These are phyloP conservation scores for Hirtodrosophila histrioides DNA, from an alignment of 2,888 invertebrate genomes.

Conservation along the genomic window DNA sequence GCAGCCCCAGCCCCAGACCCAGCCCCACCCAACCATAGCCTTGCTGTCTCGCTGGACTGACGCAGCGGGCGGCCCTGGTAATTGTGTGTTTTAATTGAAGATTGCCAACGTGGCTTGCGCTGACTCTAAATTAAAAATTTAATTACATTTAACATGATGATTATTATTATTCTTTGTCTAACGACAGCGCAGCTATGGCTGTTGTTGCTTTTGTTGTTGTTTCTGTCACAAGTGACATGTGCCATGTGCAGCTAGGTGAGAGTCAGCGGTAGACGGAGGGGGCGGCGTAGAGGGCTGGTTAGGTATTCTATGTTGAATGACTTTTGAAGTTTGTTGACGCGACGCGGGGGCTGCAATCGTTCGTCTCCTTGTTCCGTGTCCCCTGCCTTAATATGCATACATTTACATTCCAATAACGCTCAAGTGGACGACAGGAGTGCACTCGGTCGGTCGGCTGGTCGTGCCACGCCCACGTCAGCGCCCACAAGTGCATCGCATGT, in stretches of 20 bases:
- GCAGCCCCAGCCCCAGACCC: neutral
- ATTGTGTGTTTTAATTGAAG: slow-evolving; percentile 77
- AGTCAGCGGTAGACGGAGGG: neutral
- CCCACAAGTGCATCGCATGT: slow-evolving; percentile 68
- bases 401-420: slow-evolving; percentile 82
- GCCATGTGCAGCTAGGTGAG: slow-evolving; percentile 12
- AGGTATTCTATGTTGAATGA: slow-evolving; percentile 64
- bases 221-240: slow-evolving; percentile 32
- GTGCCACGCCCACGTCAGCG: slow-evolving; percentile 40
- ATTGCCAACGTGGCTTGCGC: slow-evolving; percentile 63
- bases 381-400: slow-evolving; percentile 73
- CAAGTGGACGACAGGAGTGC: slow-evolving; percentile 76
- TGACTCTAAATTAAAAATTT: slow-evolving; percentile 74
- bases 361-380: slow-evolving; percentile 6
- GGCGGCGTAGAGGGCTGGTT: neutral
- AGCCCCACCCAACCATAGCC: neutral
- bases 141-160: slow-evolving; percentile 77
- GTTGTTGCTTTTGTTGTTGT: slow-evolving; percentile 24
- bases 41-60: slow-evolving; percentile 9
- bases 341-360: slow-evolving; percentile 29
- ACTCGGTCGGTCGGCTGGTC: slow-evolving; percentile 53
- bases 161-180: slow-evolving; percentile 43
- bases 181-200: slow-evolving; percentile 25
- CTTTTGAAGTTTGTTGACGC: slow-evolving; percentile 70
- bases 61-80: slow-evolving; percentile 63